phyloP scores from a whole-genome alignment of 30 jellyfish, hydroid and myxozoan species.

The Turritopsis dohrnii region DNA sequence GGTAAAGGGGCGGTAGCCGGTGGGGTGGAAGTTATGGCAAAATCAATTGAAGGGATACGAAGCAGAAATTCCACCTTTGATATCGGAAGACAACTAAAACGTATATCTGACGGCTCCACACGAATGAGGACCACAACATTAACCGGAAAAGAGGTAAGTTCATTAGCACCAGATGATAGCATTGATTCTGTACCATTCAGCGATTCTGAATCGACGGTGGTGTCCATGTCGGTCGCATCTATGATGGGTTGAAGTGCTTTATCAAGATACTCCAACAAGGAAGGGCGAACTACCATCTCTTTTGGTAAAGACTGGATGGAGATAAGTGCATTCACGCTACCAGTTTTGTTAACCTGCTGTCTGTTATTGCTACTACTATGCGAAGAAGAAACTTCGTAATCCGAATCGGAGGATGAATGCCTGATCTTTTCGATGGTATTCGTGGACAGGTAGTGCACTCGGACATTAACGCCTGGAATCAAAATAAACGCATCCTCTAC shows the following conservation, averaged over 20 bases:
- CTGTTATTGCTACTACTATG: slow-evolving; percentile 34
- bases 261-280: slow-evolving; percentile 74
- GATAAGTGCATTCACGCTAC: slow-evolving; percentile 70
- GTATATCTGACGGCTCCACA: slow-evolving; percentile 85
- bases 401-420: slow-evolving; percentile 37
- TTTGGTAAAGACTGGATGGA: slow-evolving; percentile 72
- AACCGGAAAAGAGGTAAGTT: slow-evolving; percentile 81
- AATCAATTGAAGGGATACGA: slow-evolving; percentile 79
- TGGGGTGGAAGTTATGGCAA: slow-evolving; percentile 75
- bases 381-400: slow-evolving; percentile 34
- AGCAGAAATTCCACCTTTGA: slow-evolving; percentile 87
- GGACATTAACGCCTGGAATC: slow-evolving; percentile 77
- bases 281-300: slow-evolving; percentile 85
- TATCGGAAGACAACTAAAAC: slow-evolving; percentile 84
- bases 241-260: slow-evolving; percentile 78
- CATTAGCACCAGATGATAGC: slow-evolving; percentile 73
- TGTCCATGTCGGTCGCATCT: slow-evolving; percentile 32
- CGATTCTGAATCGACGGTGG: slow-evolving; percentile 35
- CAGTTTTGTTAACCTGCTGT: slow-evolving; percentile 62
- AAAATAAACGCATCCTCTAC: slow-evolving; percentile 64
- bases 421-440: slow-evolving; percentile 44
- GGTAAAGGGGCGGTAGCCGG: slow-evolving; percentile 33
- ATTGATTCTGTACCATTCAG: slow-evolving; percentile 55
- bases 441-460: slow-evolving; percentile 73
- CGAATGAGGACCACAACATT: slow-evolving; percentile 75